Base-by-base conservation (phyloP, 2,797 vertebrate species). In the Fistularia commersonii region DNA sequence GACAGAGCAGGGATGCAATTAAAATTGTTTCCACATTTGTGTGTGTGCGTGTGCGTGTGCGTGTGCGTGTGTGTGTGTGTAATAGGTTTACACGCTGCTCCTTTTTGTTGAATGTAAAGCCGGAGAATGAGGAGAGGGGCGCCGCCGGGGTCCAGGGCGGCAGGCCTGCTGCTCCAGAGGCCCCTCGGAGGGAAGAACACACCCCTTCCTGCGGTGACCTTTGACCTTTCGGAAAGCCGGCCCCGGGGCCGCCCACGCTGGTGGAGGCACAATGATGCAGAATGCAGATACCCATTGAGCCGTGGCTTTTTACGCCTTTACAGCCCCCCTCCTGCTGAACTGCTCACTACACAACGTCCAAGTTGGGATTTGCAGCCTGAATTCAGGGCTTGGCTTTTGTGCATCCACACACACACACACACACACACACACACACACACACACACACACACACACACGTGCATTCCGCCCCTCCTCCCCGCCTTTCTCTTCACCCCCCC, bases 331-430 rank as follows among this genome's bases (percentile, higher is more conserved):
- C 11, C 45, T 44, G 52, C 75, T 67, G 2, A 79, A 76, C 77
- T 56, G 74, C 59, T 71, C 42, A 5, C 74, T 51, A 64, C 58
- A 56, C 66, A 74, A 70, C 51, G 70, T 69, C 64, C 61, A 68
- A 81, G 80, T 88, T 77, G 72, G 79, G 85, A 81, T 88, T 88
- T 85, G 83, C 71, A 69, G 70, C 46, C 74, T 77, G 74, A 68
- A 86, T 87, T 88, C 79, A 87, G 57, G 61, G 65, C 68, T 64
- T 51, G 8, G 70, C 85, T 81, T 89, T 90, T 89, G 86, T 87
- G 54, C 59, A 47, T 69, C 57, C 50, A 70, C 57, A 75, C 62
- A 77, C 77, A 61, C 67, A 56, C 72, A 48, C 54, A 38, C 39
- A 56, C 77, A 49, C 48, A 47, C 70, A 51, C 62, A n/a, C n/a